Conservation (phyloP, 2,888 invertebrate species). For the Parochlus steinenii region DNA sequence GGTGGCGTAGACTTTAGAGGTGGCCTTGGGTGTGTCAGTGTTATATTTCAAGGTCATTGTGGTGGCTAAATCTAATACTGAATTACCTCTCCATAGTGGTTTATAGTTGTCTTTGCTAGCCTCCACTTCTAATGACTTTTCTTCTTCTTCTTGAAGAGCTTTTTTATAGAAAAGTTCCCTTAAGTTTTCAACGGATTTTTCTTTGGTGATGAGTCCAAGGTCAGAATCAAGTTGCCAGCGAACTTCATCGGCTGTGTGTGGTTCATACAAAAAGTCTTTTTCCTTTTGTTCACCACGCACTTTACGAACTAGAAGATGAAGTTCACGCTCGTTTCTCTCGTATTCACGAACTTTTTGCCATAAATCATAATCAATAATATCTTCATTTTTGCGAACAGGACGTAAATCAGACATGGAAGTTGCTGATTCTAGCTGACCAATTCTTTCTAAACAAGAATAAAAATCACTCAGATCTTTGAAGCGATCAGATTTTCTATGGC, state of each 20-base stretch:
- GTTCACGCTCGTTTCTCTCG: conserved; percentile 67
- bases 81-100: conserved; percentile 68
- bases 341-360: conserved; percentile 68
- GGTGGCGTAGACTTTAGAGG: conserved; percentile 26
- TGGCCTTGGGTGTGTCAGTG: conserved; percentile 24
- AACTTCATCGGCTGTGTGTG: conserved; percentile 52
- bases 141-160: conserved; percentile 30
- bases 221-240: conserved; percentile 64
- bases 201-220: conserved; percentile 60
- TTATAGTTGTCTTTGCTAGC: conserved; percentile 54
- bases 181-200: conserved; percentile 76
- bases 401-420: conserved; percentile 52
- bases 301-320: conserved; percentile 57
- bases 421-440: conserved; percentile 63
- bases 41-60: conserved; percentile 46
- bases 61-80: conserved; percentile 63
- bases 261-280: conserved; percentile 66
- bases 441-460: conserved; percentile 69
- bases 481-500: conserved; percentile 47
- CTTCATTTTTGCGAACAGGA: conserved; percentile 56
- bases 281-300: conserved; percentile 63
- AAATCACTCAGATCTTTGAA: conserved; percentile 75
- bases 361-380: conserved; percentile 71
- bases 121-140: background rate
- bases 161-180: conserved; percentile 56